Base-by-base conservation (phyloP, 2,888 invertebrate species). In the Mimas tiliae region DNA sequence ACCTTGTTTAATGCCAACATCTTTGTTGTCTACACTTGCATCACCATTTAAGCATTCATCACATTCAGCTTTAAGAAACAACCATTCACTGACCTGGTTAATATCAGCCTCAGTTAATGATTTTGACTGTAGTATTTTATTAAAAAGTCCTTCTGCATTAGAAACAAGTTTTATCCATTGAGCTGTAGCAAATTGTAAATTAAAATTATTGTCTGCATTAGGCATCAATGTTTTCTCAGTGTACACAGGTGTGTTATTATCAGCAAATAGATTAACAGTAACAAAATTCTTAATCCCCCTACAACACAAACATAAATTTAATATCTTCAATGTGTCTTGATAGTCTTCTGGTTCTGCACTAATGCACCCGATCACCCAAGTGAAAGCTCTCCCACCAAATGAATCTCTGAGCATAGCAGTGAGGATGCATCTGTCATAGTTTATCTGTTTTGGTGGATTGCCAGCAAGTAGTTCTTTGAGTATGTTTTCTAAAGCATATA, bases 31-130 rank as follows among this genome's bases (percentile, higher is more conserved):
- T 72, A 81, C 88, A 75, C 77, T 86, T 52, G 92, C 91, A 77
- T 95, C 95, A 70, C 88, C 92, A 70, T 95, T 95, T 62, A 96
- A 94, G 82, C 97, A 97, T 81, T 97, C 97, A 85, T 97, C 97
- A 86, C 97, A 97, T 86, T 98, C 98, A 74, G 97, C 97, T 81
- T 97, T 97, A 69, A 97, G 90, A 77, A 96, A 97, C 19, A 98
- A 89, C 98, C 98, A 98, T 74, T 97, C 96, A 80, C 96, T 94
- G 8, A 94, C 91, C 87, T 97, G 97, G 78, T 96, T 96, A 72
- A 96, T 95, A 81, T 97, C 97, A 68, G 95, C 90, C 65, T 96
- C 96, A 12, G 95, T 95, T 66, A 97, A 83, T n/a, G 95, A 94
- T 77, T 96, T 96, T 51, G 95, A 96, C 16, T 95, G 94, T 63